Evolutionary conservation across 2,797 vertebrate species (phyloP).

Genomic region (Chromobotia macracanthus): DNA sequence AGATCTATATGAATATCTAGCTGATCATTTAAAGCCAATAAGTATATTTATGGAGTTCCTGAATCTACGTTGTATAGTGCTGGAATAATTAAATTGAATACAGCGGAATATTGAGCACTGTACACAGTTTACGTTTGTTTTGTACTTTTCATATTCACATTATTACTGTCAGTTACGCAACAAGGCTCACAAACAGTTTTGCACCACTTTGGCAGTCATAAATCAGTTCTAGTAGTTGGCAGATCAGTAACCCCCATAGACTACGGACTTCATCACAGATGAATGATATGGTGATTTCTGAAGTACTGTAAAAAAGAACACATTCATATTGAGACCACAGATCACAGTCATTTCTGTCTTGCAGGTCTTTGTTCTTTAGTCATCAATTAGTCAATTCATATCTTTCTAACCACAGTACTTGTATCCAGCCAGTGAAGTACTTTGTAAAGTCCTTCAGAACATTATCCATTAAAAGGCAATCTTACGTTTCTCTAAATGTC

Average conservation of each 20-base stretch:
- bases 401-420: slow-evolving; percentile 39
- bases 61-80: slow-evolving; percentile 74
- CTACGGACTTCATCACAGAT: slow-evolving; percentile 47
- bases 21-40: slow-evolving; percentile 76
- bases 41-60: slow-evolving; percentile 76
- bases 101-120: slow-evolving; percentile 76
- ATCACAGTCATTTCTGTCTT: slow-evolving; percentile 42
- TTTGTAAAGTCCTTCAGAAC: slow-evolving; percentile 47
- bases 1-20: slow-evolving; percentile 64
- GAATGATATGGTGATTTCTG: slow-evolving; percentile 50
- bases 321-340: slow-evolving; percentile 33
- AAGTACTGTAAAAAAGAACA: slow-evolving; percentile 43
- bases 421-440: slow-evolving; percentile 42
- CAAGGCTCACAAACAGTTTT: slow-evolving; percentile 73
- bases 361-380: slow-evolving; percentile 30
- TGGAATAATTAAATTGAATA: slow-evolving; percentile 77
- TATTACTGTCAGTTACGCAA: slow-evolving; percentile 67
- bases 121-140: slow-evolving; percentile 70
- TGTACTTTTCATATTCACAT: slow-evolving; percentile 72
- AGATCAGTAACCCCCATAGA: slow-evolving; percentile 57
- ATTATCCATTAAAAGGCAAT: slow-evolving; percentile 74
- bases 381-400: slow-evolving; percentile 26
- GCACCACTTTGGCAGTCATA: slow-evolving; percentile 78
- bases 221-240: slow-evolving; percentile 61
- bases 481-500: slow-evolving; percentile 65